Evolutionary conservation across 2,797 vertebrate species (phyloP).

Genomic region (Percopsis omiscomaycus): DNA sequence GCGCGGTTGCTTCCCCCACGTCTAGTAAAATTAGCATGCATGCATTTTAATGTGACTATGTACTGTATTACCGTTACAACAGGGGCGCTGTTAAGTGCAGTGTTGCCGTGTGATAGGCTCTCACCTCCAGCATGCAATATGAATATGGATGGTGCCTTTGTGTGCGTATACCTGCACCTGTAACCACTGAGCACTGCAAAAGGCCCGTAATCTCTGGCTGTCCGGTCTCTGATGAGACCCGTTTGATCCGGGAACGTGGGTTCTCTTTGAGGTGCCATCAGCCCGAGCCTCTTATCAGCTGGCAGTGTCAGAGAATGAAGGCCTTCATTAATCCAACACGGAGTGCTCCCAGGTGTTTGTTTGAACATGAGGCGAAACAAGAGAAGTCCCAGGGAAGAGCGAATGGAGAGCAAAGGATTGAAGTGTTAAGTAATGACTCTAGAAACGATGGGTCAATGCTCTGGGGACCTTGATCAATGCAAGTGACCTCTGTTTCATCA

Average conservation of each 20-base stretch:
- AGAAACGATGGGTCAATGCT: neutral
- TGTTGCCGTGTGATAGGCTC: neutral
- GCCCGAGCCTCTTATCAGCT: conserved; percentile 44
- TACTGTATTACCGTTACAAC: no score
- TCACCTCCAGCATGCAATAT: neutral
- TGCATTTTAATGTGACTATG: neutral
- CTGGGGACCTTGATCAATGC: no score
- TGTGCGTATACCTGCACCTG: conserved; percentile 18
- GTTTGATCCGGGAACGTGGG: conserved; percentile 34
- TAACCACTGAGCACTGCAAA: conserved; percentile 12
- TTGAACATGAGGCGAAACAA: conserved; percentile 42
- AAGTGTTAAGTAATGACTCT: neutral
- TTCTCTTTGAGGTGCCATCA: conserved; percentile 46
- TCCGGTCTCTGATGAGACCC: conserved; percentile 31
- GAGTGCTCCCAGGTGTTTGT: conserved; percentile 46
- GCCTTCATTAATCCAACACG: conserved; percentile 50
- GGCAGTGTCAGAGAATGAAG: conserved; percentile 49
- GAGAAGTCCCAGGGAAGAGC: neutral
- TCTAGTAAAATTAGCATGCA: neutral
- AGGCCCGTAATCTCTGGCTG: conserved; percentile 30
- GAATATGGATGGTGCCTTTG: conserved; percentile 14
- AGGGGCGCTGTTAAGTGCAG: neutral
- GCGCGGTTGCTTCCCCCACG: neutral
- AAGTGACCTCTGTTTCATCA: no score
- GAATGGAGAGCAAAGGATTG: neutral